Conservation (phyloP, 2,888 invertebrate genomes). For the Andricus curvator region DNA sequence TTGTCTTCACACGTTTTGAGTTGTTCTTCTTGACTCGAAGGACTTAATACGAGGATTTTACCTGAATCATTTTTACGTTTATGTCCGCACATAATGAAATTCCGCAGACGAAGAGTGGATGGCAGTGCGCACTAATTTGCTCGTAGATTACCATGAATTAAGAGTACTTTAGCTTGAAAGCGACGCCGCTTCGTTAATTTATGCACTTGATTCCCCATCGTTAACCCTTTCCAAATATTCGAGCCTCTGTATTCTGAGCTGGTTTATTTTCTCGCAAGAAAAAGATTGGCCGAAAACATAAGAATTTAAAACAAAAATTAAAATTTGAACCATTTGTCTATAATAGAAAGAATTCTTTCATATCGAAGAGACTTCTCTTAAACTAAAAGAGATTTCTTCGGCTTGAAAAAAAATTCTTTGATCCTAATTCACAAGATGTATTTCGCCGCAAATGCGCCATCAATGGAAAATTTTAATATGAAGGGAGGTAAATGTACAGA, state of each 20-base stretch:
- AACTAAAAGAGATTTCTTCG: no score
- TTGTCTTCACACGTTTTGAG: background rate
- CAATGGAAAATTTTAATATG: no score
- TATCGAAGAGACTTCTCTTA: no score
- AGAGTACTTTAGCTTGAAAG: conserved; percentile 53
- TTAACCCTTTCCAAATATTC: conserved; percentile 32
- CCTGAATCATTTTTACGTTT: conserved; percentile 52
- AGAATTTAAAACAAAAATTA: no score
- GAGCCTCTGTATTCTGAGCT: background rate
- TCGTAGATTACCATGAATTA: conserved; percentile 59
- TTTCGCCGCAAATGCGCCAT: no score
- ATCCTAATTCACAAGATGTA: no score
- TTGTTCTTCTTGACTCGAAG: background rate
- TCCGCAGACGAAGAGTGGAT: conserved; percentile 57
- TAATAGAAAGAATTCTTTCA: no score
- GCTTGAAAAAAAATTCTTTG: no score
- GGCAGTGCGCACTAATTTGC: conserved; percentile 59
- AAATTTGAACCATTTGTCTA: no score
- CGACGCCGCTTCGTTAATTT: conserved; percentile 52
- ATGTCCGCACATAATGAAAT: conserved; percentile 60
- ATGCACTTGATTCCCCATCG: conserved; percentile 36
- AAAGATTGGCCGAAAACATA: background rate
- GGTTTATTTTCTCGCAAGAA: background rate
- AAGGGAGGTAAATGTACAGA: no score
- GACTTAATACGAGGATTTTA: background rate